These are phyloP conservation scores for Dromaius novaehollandiae DNA, from an alignment of 2,113 vertebrate genomes.

Conservation along the genomic window DNA sequence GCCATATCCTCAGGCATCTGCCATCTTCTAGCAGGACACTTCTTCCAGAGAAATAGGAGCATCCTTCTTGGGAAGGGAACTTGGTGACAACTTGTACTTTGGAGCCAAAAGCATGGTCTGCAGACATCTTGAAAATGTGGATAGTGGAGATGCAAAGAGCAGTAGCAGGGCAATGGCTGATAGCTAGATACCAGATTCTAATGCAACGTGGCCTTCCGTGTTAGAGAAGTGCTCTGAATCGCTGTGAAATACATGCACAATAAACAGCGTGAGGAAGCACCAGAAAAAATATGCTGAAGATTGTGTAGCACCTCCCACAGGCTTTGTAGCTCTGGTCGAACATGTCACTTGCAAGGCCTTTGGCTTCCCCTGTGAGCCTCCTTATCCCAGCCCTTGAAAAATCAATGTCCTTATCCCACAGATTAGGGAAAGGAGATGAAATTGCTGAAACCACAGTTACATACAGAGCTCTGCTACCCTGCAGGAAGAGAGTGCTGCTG, in stretches of 20 bases:
- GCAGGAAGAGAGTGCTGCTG: neutral
- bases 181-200: neutral
- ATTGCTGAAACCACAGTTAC: neutral
- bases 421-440: neutral
- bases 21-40: neutral
- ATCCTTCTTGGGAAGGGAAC: neutral
- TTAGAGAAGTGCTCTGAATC: neutral
- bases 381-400: neutral
- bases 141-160: fast-evolving
- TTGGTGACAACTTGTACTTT: neutral
- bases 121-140: neutral
- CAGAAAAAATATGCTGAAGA: neutral
- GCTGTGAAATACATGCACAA: neutral
- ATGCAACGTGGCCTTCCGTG: neutral
- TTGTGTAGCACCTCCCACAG: neutral
- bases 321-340: neutral
- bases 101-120: neutral
- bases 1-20: neutral
- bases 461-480: neutral
- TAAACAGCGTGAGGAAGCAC: neutral
- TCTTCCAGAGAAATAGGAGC: neutral
- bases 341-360: fast-evolving
- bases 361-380: neutral
- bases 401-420: neutral
- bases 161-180: neutral